Base-by-base conservation (phyloP, 35 echinoderm and acorn worm species). In the Ophioderma brevispina region DNA sequence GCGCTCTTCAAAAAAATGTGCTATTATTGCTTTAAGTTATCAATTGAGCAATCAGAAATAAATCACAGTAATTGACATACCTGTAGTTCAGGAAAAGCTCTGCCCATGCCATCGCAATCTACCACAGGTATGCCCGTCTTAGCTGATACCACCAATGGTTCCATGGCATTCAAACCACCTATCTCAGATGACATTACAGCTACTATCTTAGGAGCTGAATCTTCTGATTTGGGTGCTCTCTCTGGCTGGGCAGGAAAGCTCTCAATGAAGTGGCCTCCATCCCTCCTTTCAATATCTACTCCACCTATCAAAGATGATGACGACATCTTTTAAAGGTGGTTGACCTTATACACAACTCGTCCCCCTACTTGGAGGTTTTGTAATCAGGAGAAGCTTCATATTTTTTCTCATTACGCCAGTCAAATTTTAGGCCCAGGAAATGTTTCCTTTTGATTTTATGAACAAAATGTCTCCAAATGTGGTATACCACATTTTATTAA, bases 31-130 rank as follows among this genome's bases (percentile, higher is more conserved):
- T n/a, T n/a, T 46, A 46, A 46, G 4, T 46, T 17, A 46, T 17
- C 4, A 46, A 46, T 46, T 4, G 41, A 17, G 41, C 41, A 46
- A 8, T 46, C 41, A 46, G 41, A 17, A 46, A 46, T 46, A 46
- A 8, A 46, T 46, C 4, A 17, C 41, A 46, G 5, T 46, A 46
- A 8, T 46, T 46, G 17, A 8, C 41, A 46, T 46, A 94, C 96
- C 92, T 98, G 96, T n/a, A 98, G 39, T 55, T 98, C 96, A 56
- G 96, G 96, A 32, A 94, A 98, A 0, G 96, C 96, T 40, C 96
- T 88, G 10, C 96, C 96, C 96, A 98, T 98, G 13, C 96, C 92
- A 87, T 98, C 96, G 70, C 92, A 94, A 52, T 98, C 96, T 13
- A 98, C 55, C 8, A 98, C 84, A 25, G 96, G 96, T 1, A 98